These are phyloP conservation scores for Watsonalla cultraria DNA, from an alignment of 2,888 invertebrate genomes.

Conservation along the genomic window DNA sequence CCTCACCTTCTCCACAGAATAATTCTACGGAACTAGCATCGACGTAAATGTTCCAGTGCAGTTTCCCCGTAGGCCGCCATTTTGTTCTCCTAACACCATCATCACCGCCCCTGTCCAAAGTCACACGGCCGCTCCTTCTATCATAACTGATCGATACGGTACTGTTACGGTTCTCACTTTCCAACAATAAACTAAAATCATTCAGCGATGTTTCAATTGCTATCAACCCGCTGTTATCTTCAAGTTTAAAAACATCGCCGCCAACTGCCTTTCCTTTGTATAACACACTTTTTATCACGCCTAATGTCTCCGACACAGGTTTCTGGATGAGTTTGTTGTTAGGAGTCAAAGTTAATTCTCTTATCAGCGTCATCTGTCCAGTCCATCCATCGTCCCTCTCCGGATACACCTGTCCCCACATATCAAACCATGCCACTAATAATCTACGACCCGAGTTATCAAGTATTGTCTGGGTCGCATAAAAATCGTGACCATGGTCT, in stretches of 20 bases:
- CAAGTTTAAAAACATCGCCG: constrained; percentile 18
- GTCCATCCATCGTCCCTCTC: constrained; percentile 56
- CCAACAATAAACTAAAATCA: constrained; percentile 37
- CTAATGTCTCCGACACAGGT: constrained; percentile 36
- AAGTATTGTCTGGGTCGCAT: constrained; percentile 60
- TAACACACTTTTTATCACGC: constrained; percentile 22
- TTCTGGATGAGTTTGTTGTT: constrained; percentile 43
- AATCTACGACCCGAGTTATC: constrained; percentile 42
- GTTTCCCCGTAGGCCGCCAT: constrained; percentile 36
- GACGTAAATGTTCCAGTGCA: constrained; percentile 38
- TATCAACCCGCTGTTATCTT: constrained; percentile 49
- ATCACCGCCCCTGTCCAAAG: constrained; percentile 50
- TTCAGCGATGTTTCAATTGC: constrained; percentile 23
- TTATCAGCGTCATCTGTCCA: constrained; percentile 58
- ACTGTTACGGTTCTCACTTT: constrained; percentile 24
- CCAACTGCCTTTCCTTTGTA: constrained; percentile 24
- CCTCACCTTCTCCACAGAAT: constrained; percentile 50
- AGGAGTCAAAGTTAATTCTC: constrained; percentile 39
- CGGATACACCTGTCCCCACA: constrained; percentile 63
- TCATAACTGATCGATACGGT: constrained; percentile 43
- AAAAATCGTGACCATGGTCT: constrained; percentile 64
- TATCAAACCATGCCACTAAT: constrained; percentile 63
- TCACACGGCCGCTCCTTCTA: constrained; percentile 26
- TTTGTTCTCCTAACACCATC: constrained; percentile 48
- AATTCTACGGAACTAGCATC: constrained; percentile 58